Percentiles rank a stretch among this genome's conserved stretches.
Evolutionary conservation across 2,113 vertebrate species (phyloP).

Genomic region (Aegotheles bennettii): DNA sequence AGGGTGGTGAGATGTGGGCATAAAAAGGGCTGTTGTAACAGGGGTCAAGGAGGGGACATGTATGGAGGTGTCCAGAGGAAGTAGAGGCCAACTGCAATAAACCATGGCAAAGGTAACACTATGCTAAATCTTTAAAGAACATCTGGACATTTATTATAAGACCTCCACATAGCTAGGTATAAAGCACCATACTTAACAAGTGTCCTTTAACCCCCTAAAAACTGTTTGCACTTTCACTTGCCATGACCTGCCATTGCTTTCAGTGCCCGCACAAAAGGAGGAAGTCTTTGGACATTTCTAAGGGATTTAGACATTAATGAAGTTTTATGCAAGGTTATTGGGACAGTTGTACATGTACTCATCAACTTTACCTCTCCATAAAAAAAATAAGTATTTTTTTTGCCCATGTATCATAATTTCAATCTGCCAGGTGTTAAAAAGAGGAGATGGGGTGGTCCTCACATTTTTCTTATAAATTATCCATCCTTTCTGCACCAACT

Average conservation of each 20-base stretch:
- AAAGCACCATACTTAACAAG: background rate
- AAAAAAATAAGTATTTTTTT: background rate
- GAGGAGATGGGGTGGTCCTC: background rate
- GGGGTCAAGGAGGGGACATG: background rate
- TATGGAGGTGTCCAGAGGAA: background rate
- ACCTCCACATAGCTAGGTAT: background rate
- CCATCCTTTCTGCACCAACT: slow-evolving; percentile 17
- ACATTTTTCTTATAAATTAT: slow-evolving; percentile 6
- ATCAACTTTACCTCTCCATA: background rate
- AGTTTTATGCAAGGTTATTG: background rate
- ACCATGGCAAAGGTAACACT: background rate
- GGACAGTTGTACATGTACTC: background rate
- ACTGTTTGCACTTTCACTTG: background rate
- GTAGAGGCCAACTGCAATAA: background rate
- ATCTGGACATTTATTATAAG: background rate
- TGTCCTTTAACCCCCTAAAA: background rate
- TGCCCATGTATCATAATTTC: background rate
- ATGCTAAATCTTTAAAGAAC: background rate
- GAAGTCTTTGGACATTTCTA: background rate
- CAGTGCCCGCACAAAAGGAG: background rate
- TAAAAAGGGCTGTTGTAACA: background rate
- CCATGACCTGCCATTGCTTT: background rate
- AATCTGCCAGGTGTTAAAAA: background rate
- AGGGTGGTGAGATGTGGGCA: background rate
- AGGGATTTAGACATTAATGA: background rate